Conservation (phyloP, 2,797 vertebrate species). For the Chloroceryle inda region DNA sequence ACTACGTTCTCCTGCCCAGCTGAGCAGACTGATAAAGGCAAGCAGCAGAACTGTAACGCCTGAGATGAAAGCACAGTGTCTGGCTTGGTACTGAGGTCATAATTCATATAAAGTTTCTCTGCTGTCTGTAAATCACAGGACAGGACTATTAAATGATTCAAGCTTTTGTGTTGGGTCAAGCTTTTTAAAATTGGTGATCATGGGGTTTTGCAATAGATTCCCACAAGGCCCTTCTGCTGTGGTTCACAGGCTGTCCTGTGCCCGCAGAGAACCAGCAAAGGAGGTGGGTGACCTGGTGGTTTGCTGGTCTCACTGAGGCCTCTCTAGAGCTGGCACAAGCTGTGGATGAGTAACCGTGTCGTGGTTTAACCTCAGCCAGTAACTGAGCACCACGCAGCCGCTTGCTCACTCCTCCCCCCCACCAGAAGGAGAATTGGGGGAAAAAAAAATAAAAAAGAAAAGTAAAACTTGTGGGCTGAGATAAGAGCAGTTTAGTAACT, state of each 20-base stretch:
- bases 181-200: neutral
- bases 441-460: no score
- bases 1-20: neutral
- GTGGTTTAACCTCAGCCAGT: neutral
- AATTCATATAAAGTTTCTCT: neutral
- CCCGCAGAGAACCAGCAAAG: neutral
- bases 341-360: neutral
- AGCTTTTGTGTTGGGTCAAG: neutral
- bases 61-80: neutral
- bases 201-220: neutral
- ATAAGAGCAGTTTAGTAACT: neutral
- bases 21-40: neutral
- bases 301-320: neutral
- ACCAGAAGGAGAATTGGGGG: neutral
- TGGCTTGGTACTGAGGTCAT: neutral
- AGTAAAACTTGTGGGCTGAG: neutral
- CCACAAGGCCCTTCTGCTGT: neutral
- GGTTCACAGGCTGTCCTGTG: neutral
- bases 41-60: neutral
- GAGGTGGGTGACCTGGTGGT: neutral
- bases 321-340: rapidly evolving
- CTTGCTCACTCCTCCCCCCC: neutral
- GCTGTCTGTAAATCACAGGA: neutral
- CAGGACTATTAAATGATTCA: neutral
- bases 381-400: neutral